phyloP scores from a whole-genome alignment of 2,113 vertebrate genomes.

The Pteropus alecto region DNA sequence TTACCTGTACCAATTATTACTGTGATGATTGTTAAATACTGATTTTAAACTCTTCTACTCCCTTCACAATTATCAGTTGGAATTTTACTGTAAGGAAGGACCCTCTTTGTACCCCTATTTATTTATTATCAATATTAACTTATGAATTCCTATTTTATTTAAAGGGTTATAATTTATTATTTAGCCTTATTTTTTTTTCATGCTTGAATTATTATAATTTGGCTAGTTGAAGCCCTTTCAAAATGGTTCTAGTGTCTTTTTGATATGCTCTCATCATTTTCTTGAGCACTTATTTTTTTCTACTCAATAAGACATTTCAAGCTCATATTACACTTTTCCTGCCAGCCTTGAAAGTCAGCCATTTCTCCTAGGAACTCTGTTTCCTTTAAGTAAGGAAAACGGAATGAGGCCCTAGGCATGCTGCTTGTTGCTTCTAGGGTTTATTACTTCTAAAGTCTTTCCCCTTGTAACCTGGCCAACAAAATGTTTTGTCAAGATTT shows the following conservation, averaged over 20 bases:
- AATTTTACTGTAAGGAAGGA: constrained; percentile 11
- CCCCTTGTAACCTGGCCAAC: not conserved
- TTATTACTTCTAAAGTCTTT: not conserved
- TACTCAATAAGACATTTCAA: not conserved
- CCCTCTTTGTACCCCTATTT: not conserved
- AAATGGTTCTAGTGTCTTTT: not conserved
- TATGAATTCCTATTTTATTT: not conserved
- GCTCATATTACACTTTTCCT: not conserved
- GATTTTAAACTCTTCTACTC: not conserved
- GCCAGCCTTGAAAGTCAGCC: not conserved
- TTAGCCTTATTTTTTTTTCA: not conserved
- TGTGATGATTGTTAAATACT: not conserved
- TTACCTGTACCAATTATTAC: not conserved
- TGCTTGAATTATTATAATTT: not conserved
- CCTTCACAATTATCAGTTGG: not conserved
- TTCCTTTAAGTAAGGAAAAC: not conserved
- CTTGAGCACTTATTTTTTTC: not conserved
- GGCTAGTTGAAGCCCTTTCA: not conserved
- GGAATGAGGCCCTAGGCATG: not conserved
- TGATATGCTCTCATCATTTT: not conserved
- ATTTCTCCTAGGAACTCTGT: not conserved
- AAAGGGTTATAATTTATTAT: not conserved
- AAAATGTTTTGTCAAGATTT: not conserved
- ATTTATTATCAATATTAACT: not conserved
- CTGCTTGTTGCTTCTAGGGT: not conserved